Percentiles rank a stretch among this genome's conserved stretches.
Evolutionary conservation across 2,888 invertebrate species (phyloP).

Genomic region (Amblyjoppa fuscipennis): DNA sequence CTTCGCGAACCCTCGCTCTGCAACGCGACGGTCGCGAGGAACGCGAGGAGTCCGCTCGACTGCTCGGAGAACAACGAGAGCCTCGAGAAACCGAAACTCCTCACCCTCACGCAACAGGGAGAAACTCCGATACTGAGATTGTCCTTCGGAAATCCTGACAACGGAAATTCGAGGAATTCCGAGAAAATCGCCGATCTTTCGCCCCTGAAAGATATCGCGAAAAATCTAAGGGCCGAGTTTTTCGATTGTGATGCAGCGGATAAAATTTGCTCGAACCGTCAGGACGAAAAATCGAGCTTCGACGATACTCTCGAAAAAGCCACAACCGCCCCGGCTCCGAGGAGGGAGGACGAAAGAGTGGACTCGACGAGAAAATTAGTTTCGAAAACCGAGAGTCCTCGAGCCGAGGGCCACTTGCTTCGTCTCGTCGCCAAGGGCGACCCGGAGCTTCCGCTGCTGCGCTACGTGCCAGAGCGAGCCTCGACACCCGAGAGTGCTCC

Average conservation of each 20-base stretch:
- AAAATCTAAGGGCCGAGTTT: background rate
- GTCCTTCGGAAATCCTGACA: conserved; percentile 67
- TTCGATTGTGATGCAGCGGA: background rate
- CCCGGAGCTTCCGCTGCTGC: conserved; percentile 74
- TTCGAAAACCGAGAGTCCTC: conserved; percentile 3
- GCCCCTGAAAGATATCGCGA: background rate
- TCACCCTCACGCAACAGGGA: conserved; percentile 76
- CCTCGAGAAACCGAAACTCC: conserved; percentile 73
- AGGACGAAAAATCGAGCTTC: background rate
- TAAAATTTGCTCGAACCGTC: background rate
- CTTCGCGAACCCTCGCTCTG: conserved; percentile 80
- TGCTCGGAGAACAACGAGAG: conserved; percentile 2
- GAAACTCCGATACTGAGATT: conserved; percentile 81
- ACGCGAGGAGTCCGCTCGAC: background rate
- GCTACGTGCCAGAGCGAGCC: conserved; percentile 75
- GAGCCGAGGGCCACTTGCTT: conserved; percentile 74
- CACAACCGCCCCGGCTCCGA: background rate
- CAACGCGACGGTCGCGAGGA: conserved; percentile 28
- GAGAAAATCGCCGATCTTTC: background rate
- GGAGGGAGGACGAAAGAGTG: conserved; percentile 20
- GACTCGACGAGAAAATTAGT: background rate
- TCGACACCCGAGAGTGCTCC: conserved; percentile 44
- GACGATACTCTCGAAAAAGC: background rate
- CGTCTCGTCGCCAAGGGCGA: conserved; percentile 76
- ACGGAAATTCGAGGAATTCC: background rate